These are phyloP conservation scores for Lasioglossum malachurum DNA, from an alignment of 2,888 invertebrate genomes.

Conservation along the genomic window DNA sequence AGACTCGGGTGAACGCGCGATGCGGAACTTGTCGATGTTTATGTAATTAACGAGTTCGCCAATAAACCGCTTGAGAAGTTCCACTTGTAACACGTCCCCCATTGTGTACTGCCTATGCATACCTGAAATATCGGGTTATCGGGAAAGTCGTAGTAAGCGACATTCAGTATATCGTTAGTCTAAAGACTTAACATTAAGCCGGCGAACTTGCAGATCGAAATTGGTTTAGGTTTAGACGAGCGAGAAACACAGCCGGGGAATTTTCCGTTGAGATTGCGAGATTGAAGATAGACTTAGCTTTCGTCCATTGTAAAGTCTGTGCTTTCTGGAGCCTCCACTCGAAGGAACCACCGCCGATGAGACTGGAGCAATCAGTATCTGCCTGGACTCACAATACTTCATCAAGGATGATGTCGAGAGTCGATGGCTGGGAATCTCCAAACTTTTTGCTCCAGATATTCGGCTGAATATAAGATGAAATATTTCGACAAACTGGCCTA, in stretches of 20 bases:
- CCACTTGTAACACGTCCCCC: background rate
- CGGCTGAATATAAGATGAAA: background rate
- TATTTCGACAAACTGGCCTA: background rate
- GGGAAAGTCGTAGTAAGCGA: background rate
- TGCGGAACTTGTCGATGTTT: background rate
- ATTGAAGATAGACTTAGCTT: background rate
- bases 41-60: background rate
- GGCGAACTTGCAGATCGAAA: background rate
- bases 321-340: background rate
- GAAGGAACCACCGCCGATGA: background rate
- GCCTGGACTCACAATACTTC: constrained; percentile 1
- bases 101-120: background rate
- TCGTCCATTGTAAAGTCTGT: background rate
- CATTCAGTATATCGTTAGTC: background rate
- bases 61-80: background rate
- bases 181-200: background rate
- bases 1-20: background rate
- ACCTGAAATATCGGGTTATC: background rate
- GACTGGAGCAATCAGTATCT: background rate
- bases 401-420: background rate
- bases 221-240: background rate
- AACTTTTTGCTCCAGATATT: background rate
- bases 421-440: background rate
- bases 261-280: background rate
- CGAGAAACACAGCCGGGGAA: background rate